These are phyloP conservation scores for Cosmia pyralina DNA, from an alignment of 2,888 invertebrate species.

Conservation along the genomic window DNA sequence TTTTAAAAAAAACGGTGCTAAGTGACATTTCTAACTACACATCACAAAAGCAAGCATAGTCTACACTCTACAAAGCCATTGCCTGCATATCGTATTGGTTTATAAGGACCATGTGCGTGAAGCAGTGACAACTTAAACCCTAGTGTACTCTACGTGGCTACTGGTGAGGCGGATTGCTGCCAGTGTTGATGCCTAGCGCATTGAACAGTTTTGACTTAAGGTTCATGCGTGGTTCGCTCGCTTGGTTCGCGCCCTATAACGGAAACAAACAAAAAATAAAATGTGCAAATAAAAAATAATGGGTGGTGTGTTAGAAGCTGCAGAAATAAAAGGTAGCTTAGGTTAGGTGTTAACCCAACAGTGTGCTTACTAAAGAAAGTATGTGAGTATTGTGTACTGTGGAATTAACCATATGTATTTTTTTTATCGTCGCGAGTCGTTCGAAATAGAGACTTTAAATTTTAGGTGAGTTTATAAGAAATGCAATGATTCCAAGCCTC, in stretches of 20 bases:
- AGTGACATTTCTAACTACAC: conserved; percentile 15
- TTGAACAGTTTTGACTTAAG: conserved; percentile 96
- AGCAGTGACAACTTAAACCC: conserved; percentile 67
- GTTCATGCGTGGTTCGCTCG: conserved; percentile 93
- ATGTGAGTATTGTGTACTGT: conserved; percentile 4
- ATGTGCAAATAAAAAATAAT: conserved; percentile 78
- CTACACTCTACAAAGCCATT: conserved; percentile 35
- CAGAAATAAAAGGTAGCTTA: conserved; percentile 47
- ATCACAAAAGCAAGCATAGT: conserved; percentile 29
- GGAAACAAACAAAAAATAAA: conserved; percentile 87
- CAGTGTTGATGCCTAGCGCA: conserved; percentile 95
- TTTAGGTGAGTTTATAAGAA: not conserved
- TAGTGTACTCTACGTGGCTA: conserved; percentile 75
- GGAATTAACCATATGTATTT: not conserved
- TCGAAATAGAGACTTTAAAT: not conserved
- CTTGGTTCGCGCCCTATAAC: conserved; percentile 92
- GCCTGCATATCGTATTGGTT: conserved; percentile 36
- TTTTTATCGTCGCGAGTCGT: not conserved
- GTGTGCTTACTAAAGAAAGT: conserved; percentile 22
- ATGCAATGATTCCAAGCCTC: not conserved
- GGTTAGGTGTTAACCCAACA: conserved; percentile 15
- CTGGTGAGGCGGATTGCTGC: conserved; percentile 86
- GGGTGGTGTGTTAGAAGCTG: conserved; percentile 62
- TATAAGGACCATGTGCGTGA: conserved; percentile 63
- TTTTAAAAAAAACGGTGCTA: not conserved